These are phyloP conservation scores for Pogonophryne albipinna DNA, from an alignment of 2,797 vertebrate species.

Conservation along the genomic window DNA sequence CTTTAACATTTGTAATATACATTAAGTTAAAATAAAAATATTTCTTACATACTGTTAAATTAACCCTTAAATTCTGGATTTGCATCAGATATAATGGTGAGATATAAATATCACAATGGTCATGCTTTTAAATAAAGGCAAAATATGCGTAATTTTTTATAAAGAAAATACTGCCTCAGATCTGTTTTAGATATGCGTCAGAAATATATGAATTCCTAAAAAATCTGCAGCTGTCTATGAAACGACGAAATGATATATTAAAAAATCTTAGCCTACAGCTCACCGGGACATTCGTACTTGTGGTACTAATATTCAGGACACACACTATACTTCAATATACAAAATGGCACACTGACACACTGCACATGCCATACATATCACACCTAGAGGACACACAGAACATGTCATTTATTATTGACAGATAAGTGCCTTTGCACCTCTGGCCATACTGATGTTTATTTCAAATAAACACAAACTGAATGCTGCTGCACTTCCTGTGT, in stretches of 20 bases:
- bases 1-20: slow-evolving; percentile 35
- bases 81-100: background rate
- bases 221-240: background rate
- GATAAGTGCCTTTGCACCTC: background rate
- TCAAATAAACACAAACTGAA: background rate
- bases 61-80: background rate
- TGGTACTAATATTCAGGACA: background rate
- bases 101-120: background rate
- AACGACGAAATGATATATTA: background rate
- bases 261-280: background rate
- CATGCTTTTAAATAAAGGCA: background rate
- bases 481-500: background rate
- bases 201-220: background rate
- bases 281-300: too few relatives aligned
- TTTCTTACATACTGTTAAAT: background rate
- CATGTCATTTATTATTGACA: background rate
- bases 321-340: too few relatives aligned
- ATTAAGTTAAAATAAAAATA: background rate
- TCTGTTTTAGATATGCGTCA: background rate
- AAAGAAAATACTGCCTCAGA: background rate
- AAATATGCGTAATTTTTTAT: background rate
- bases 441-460: background rate
- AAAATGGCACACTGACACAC: background rate
- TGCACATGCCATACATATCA: background rate
- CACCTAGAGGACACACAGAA: background rate